These are phyloP conservation scores for Fragum sueziense DNA, from an alignment of 2,888 invertebrate species.

Conservation along the genomic window DNA sequence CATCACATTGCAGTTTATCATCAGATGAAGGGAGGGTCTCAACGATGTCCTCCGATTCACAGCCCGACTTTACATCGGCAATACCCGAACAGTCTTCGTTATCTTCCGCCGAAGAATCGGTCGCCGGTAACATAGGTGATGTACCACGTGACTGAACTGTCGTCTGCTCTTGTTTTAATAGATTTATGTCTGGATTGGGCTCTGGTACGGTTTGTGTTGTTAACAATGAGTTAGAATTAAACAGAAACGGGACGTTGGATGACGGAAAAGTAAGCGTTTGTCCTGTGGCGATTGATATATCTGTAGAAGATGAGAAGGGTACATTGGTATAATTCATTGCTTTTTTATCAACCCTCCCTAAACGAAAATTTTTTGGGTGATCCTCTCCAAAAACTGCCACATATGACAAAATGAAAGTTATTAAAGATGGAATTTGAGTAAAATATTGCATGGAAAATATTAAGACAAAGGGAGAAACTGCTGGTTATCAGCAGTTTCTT, in stretches of 20 bases:
- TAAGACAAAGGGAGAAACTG: too few relatives aligned
- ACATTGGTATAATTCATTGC: background rate
- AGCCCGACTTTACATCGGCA: constrained; percentile 56
- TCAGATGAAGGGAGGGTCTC: constrained; percentile 17
- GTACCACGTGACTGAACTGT: constrained; percentile 76
- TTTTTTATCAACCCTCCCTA: background rate
- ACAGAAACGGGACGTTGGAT: constrained; percentile 62
- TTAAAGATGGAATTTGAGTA: too few relatives aligned
- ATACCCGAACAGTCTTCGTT: constrained; percentile 39
- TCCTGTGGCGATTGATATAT: constrained; percentile 6
- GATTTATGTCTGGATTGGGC: constrained; percentile 43
- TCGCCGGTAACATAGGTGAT: constrained; percentile 75
- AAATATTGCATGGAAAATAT: too few relatives aligned
- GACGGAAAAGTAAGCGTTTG: constrained; percentile 9
- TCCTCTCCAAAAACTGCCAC: too few relatives aligned
- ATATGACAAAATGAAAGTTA: too few relatives aligned
- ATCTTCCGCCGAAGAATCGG: constrained; percentile 57
- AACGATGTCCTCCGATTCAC: constrained; percentile 34
- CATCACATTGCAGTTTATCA: background rate
- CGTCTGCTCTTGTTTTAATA: constrained; percentile 65
- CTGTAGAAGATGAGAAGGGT: constrained; percentile 8
- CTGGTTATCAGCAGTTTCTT: too few relatives aligned
- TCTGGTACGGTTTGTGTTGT: constrained; percentile 58
- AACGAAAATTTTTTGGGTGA: background rate
- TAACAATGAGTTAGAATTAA: constrained; percentile 59